phyloP scores from a whole-genome alignment of 2,113 vertebrate species.

The Butorides virescens region DNA sequence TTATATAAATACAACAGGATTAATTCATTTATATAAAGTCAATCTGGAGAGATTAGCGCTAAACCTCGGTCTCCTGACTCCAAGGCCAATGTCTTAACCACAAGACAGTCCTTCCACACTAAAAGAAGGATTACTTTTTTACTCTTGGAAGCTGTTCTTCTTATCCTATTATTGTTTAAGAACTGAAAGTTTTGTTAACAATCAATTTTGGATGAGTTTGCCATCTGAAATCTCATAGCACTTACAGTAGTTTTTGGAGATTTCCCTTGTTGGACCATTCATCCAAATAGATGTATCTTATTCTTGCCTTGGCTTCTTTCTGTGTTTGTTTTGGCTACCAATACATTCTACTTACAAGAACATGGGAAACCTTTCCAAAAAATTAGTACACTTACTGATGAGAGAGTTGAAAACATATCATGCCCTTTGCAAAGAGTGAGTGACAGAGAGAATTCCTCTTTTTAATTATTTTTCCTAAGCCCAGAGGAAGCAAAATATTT shows the following conservation, averaged over 20 bases:
- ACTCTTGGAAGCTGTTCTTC: background rate
- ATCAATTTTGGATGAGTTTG: slow-evolving; percentile 16
- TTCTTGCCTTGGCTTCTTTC: slow-evolving; percentile 36
- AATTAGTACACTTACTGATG: background rate
- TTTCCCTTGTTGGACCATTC: slow-evolving; percentile 32
- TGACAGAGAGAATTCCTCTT: background rate
- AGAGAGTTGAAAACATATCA: background rate
- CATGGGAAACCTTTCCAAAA: slow-evolving; percentile 18
- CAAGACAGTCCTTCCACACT: background rate
- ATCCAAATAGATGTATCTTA: slow-evolving; percentile 26
- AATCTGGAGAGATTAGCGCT: background rate
- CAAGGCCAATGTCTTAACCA: background rate
- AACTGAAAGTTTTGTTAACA: slow-evolving; percentile 25
- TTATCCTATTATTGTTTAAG: background rate
- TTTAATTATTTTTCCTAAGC: slow-evolving; percentile 35
- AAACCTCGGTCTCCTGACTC: background rate
- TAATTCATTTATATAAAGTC: background rate
- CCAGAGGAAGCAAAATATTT: slow-evolving; percentile 49
- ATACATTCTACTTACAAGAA: slow-evolving; percentile 13
- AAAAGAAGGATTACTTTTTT: background rate
- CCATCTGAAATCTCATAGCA: slow-evolving; percentile 33
- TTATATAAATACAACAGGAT: background rate
- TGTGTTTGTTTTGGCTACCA: slow-evolving; percentile 57
- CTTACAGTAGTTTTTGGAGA: slow-evolving; percentile 54
- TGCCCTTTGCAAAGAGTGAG: background rate